Base-by-base conservation (phyloP, 2,797 vertebrate species). In the Nyctibius grandis region DNA sequence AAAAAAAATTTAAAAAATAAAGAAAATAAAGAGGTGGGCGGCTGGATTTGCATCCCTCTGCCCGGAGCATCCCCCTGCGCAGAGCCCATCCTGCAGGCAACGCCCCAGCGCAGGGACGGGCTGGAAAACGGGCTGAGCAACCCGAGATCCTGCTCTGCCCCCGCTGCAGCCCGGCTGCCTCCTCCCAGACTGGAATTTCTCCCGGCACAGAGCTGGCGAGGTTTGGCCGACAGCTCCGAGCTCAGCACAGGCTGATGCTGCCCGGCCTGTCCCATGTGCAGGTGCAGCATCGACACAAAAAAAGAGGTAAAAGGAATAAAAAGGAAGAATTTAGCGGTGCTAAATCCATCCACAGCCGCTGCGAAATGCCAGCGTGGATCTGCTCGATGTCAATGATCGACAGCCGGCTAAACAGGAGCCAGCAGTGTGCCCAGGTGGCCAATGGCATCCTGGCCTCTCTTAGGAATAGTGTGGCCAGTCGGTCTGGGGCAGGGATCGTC, bases 191-290 rank as follows among this genome's bases (percentile, higher is more conserved):
- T 8, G 82, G 82, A 67, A 68, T 54, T 85, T 54, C 75, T 8
- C 25, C 48, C 8, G 1, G 70, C 20, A 12, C 8, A 3, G 56
- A 20, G 40, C 26, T 5, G 25, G 12, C 0, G 3, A 34, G 63
- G 33, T 25, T 57, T 21, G 20, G 13, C 17, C 3, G 4, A 59
- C 28, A 21, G 38, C 56, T 61, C n/a, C 1, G 3, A 48, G 31
- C 21, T 25, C 7, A 3, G 51, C 36, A 7, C 36, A 28, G 76
- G 31, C 3, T 16, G 51, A 11, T 1, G 45, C 33, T 19, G 68
- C 44, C 34, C 5, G 4, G 25, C 42, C 4, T 2, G 50, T 19
- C 42, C 53, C 4, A 4, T 1, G 0, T 2, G 22, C 3, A 7
- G 45, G 25, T 2, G 2, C 60, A 34, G 51, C 31, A 42, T 8